Base-by-base conservation (phyloP, 2,113 vertebrate species). In the Pachyramphus minor region DNA sequence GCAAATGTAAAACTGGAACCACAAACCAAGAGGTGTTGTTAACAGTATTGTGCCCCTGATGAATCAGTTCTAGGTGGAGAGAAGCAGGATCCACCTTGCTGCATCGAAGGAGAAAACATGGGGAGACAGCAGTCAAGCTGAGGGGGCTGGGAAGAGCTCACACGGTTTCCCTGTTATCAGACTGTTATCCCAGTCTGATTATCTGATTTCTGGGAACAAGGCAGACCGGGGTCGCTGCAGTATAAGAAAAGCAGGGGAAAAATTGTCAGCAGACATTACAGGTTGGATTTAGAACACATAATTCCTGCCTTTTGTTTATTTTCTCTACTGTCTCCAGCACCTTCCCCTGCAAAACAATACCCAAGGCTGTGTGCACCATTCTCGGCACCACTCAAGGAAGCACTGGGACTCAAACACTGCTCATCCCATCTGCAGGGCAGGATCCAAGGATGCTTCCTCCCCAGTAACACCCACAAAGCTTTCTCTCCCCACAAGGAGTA, bases 351-450 rank as follows among this genome's bases (percentile, higher is more conserved):
- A 45, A 59, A 42, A 71, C 30, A 74, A 25, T 3, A 83, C 6
- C 62, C 20, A 44, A 52, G 4, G 20, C n/a, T 79, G 47, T 6
- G 1, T 2, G 4, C 31, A 12, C 11, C 0, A 6, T 37, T 67
- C 60, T 55, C 39, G 39, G 67, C 14, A 55, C 15, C 1, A 28
- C 25, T n/a, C 0, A 18, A 18, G 35, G 56, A 72, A 39, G 53
- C 1, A 11, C 19, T 23, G 87, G 44, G 12, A 76, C 68, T 59
- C 63, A 83, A 83, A 56, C 35, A 23, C 30, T 21, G 25, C 35
- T 78, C 44, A 50, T 63, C 18, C 24, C 4, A 4, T 3, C 76
- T 41, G 5, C 2, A 3, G 66, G 35, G 42, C 47, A 75, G 56
- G 37, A 82, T 44, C 52, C 42, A 23, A 62, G 35, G 62, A n/a